phyloP scores from a whole-genome alignment of 1,140 invertebrate genomes.

The Aphis gossypii region DNA sequence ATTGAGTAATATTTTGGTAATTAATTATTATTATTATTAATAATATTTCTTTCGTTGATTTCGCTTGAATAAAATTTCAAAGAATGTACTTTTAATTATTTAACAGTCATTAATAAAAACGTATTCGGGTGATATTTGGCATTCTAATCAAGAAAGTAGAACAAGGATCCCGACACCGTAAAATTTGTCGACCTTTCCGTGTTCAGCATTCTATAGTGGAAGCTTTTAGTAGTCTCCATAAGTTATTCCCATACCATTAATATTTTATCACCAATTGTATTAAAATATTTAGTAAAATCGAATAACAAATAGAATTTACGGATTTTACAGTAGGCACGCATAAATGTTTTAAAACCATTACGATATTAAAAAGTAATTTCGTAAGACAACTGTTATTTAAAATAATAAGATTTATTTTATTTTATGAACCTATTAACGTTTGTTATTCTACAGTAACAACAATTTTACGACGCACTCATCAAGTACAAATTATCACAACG shows the following conservation, averaged over 20 bases:
- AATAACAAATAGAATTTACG: not conserved
- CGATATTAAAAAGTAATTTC: constrained; percentile 32
- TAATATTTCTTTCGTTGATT: not conserved
- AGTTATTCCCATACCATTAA: constrained; percentile 1
- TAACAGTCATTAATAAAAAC: not conserved
- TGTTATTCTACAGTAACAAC: not conserved
- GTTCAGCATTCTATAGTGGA: constrained; percentile 8
- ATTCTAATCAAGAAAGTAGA: constrained; percentile 19
- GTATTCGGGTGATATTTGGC: not conserved
- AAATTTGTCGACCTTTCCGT: constrained; percentile 22
- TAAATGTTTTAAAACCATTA: not conserved
- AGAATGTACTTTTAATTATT: not conserved
- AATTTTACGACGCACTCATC: not conserved
- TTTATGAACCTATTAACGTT: not conserved
- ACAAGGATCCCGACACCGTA: not conserved
- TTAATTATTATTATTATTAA: not conserved
- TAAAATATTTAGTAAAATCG: constrained; percentile 29
- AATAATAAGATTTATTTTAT: not conserved
- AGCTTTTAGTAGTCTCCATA: not conserved
- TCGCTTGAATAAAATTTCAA: not conserved
- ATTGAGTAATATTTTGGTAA: not conserved
- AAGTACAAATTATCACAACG: not conserved
- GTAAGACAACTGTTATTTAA: not conserved
- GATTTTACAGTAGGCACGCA: not conserved
- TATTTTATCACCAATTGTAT: constrained; percentile 28